These are phyloP conservation scores for Luscinia megarhynchos DNA, from an alignment of 2,797 vertebrate species.

Conservation along the genomic window DNA sequence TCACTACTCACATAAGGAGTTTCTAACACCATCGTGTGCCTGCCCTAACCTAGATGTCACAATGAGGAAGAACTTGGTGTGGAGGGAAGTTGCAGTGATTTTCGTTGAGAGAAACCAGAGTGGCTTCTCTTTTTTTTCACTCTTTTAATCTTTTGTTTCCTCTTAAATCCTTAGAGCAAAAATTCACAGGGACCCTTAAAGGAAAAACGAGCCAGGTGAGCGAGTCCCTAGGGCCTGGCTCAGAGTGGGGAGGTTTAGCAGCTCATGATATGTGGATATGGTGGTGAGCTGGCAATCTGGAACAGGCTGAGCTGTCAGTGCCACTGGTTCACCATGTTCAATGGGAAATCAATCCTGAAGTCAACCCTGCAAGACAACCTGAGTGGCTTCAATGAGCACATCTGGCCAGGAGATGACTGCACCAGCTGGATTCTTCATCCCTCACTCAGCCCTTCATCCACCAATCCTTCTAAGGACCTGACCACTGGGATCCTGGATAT, in stretches of 20 bases:
- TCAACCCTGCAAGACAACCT: not conserved
- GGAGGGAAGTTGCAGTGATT: not conserved
- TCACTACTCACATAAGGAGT: not conserved
- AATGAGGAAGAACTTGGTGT: not conserved
- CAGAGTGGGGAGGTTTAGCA: not conserved
- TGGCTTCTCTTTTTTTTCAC: not conserved
- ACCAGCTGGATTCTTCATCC: not conserved
- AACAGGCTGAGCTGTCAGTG: not conserved
- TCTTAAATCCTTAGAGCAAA: not conserved
- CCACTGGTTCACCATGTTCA: not conserved
- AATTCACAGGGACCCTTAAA: not conserved
- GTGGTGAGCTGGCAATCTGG: not conserved
- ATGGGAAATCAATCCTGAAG: not conserved
- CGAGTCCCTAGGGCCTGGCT: not conserved
- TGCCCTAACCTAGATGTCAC: not conserved
- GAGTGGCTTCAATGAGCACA: not conserved
- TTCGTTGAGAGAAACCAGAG: not conserved
- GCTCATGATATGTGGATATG: not conserved
- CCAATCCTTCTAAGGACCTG: not conserved
- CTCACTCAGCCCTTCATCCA: not conserved
- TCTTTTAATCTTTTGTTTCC: accelerated
- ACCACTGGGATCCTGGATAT: not conserved
- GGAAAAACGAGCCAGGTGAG: not conserved
- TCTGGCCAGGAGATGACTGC: not conserved
- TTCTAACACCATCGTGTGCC: not conserved